Conservation (phyloP, 2,888 invertebrate genomes). For the Volucella inanis region DNA sequence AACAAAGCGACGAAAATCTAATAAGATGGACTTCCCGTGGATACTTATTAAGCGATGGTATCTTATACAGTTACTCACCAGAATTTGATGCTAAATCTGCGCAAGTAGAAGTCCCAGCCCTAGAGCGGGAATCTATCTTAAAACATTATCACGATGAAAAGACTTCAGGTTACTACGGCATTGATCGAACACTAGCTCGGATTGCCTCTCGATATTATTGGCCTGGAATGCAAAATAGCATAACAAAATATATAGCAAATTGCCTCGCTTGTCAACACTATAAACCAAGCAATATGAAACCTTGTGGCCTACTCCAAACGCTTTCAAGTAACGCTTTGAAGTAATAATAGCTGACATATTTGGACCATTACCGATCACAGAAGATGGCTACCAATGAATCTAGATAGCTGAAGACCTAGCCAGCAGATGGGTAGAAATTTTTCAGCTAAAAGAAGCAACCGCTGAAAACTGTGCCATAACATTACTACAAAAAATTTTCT, state of each 20-base stretch:
- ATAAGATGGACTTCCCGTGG: too few relatives aligned
- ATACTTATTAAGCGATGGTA: too few relatives aligned
- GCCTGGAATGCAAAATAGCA: slow-evolving; percentile 10
- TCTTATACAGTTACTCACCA: too few relatives aligned
- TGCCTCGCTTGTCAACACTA: slow-evolving; percentile 1
- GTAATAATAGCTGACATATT: slow-evolving; percentile 24
- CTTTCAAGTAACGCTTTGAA: slow-evolving; percentile 29
- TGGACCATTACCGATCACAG: slow-evolving; percentile 28
- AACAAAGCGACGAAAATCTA: too few relatives aligned
- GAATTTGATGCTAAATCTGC: too few relatives aligned
- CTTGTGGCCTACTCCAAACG: slow-evolving; percentile 46
- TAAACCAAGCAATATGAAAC: slow-evolving; percentile 33
- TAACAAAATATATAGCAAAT: not conserved
- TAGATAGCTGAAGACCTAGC: slow-evolving; percentile 76
- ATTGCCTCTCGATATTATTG: slow-evolving; percentile 28
- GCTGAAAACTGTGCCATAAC: too few relatives aligned
- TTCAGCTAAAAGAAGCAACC: slow-evolving; percentile 76
- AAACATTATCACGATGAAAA: slow-evolving; percentile 19
- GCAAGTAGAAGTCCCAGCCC: too few relatives aligned
- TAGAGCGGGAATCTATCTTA: not conserved
- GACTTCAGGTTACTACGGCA: slow-evolving; percentile 7
- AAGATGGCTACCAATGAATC: slow-evolving; percentile 74
- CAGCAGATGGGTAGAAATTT: slow-evolving; percentile 75
- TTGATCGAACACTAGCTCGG: too few relatives aligned
- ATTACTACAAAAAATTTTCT: too few relatives aligned